Base-by-base conservation (phyloP, 2,888 invertebrate species). In the Amphiduros pacificus region DNA sequence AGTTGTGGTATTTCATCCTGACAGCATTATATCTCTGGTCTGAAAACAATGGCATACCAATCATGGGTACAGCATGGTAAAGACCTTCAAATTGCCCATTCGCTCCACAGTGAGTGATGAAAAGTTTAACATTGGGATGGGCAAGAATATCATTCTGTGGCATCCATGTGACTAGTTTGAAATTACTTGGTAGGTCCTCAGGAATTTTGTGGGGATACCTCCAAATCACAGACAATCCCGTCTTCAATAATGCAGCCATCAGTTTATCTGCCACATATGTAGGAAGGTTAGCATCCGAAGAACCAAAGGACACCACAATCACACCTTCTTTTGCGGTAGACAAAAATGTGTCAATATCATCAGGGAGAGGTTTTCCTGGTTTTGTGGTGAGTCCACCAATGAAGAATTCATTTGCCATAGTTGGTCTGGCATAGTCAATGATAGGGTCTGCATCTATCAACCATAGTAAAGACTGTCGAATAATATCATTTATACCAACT, bases 41-140 rank as follows among this genome's bases (percentile, higher is more conserved):
- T 1, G 48, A 65, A 51, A 73, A 65, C 61, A 1, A 71, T 28
- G 2, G 75, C 71, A 73, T 36, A 1, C 65, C 63, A 1, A 75
- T 48, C 64, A 74, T 70, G 1, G 75, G 75, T 6, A 74, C 70
- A 3, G 64, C 74, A 58, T 73, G 68, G 52, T 68, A 73, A n/a
- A 75, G 32, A 3, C 67, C 71, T 55, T 75, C 74, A 61, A 64
- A 70, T 26, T 68, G 67, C 5, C 74, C 69, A 53, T 70, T 72
- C 29, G 55, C 64, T 2, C 75, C 75, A 31, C 71, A 72, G 55
- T 75, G 75, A 9, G 72, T 69, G 17, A 75, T 65, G 53, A 75
- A 72, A 11, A 71, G 57, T 60, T 67, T 69, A 2, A 62, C 60
- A 26, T 69, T 71, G 5, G 36, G 53, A 52, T 74, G 71, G 17